Evolutionary conservation across 2,113 vertebrate species (phyloP), one percentile per base, ranked within the genome.

Genomic region (Toxotes jaculatrix): DNA sequence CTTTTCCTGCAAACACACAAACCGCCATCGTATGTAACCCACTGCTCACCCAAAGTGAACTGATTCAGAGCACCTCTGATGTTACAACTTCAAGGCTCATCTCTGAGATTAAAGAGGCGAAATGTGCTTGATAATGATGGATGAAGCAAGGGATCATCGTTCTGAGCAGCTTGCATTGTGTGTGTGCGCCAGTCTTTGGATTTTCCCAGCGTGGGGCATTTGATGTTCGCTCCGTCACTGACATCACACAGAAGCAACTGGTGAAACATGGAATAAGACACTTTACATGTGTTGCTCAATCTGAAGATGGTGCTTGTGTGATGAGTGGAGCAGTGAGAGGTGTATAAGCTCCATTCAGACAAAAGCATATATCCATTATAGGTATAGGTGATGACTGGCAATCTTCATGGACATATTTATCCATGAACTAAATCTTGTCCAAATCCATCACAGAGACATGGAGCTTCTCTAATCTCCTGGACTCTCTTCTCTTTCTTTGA

Each of bases 101-200:
- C 36, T 69, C 45, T 78, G 12, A 32, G 45, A 42, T 43, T 76
- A 34, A 67, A 59, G 43, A 59, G 51, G 16, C 14, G 23, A 57
- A 2, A 27, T 53, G 7, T 23, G 3, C 51, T 23, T 9, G 3
- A 72, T 43, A 27, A 66, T 47, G 5, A 19, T 67, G 0, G 0
- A 67, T 23, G 36, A 55, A 10, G 1, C n/a, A 27, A 14, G 21
- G 49, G 36, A 38, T 7, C 36, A 7, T 38, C 36, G 36, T 38
- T 7, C 9, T 6, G 38, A 40, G 38, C 38, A 40, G 38, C 38
- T 40, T 5, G 7, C 38, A 7, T 9, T 40, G 38, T 40, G 38
- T 40, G 38, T 19, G 49, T 4, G 6, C 3, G 49, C 8, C 17
- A 51, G 21, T 51, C 49, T 19, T 51, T 51, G 49, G 5, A 51